Evolutionary conservation across 35 echinoderm and acorn worm genomes (phyloP).

Genomic region (Acanthaster planci): DNA sequence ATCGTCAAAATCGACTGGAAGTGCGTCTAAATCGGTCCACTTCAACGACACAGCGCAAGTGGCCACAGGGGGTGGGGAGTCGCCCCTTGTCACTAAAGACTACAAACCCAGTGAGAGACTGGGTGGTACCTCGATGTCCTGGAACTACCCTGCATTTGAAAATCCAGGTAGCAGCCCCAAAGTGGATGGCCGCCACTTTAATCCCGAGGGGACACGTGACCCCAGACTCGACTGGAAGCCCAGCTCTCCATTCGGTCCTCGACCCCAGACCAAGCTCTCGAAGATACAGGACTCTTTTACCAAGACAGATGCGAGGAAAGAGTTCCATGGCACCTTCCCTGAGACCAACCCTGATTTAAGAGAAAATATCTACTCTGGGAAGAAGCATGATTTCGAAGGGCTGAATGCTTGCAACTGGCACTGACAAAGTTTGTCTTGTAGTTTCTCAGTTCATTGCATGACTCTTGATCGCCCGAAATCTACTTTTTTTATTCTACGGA

Average conservation of each 20-base stretch:
- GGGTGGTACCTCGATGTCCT: slow-evolving; percentile 11
- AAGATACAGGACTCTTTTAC: slow-evolving; percentile 94
- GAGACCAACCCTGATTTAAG: slow-evolving; percentile 88
- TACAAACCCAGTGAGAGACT: slow-evolving; percentile 40
- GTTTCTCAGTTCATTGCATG: no score
- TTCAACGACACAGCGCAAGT: slow-evolving; percentile 63
- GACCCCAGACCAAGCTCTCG: slow-evolving; percentile 71
- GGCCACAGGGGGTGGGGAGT: slow-evolving; percentile 58
- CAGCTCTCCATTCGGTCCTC: slow-evolving; percentile 51
- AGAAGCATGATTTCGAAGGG: slow-evolving; percentile 88
- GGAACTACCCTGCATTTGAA: slow-evolving; percentile 47
- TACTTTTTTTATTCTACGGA: no score
- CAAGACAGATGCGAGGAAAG: slow-evolving; percentile 49
- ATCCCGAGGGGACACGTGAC: slow-evolving; percentile 67
- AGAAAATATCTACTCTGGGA: slow-evolving; percentile 75
- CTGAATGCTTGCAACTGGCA: slow-evolving; percentile 88
- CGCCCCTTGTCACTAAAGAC: slow-evolving; percentile 31
- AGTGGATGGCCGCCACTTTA: slow-evolving; percentile 68
- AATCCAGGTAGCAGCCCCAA: slow-evolving; percentile 57
- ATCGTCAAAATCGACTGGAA: background rate
- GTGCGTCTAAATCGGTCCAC: slow-evolving; percentile 25
- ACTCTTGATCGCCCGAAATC: no score
- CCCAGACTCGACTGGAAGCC: slow-evolving; percentile 72
- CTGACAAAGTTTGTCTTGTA: slow-evolving; percentile 13
- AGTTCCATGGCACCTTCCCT: slow-evolving; percentile 66